Conservation (phyloP, 2,113 vertebrate genomes). For the Ascaphus truei region DNA sequence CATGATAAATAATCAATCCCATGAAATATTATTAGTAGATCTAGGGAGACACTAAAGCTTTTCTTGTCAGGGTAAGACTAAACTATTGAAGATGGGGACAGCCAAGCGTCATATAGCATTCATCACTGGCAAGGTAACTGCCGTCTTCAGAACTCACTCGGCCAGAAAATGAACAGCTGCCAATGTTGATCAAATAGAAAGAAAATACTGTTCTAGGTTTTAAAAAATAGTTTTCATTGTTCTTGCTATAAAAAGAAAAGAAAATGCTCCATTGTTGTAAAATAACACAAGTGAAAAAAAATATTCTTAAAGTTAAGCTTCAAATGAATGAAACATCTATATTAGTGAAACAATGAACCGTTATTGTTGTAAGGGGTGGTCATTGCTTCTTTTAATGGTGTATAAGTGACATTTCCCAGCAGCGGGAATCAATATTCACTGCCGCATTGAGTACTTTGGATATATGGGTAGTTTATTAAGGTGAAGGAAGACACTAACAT, state of each 20-base stretch:
- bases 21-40: slow-evolving; percentile 49
- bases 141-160: slow-evolving; percentile 66
- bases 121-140: slow-evolving; percentile 70
- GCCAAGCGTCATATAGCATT: slow-evolving; percentile 57
- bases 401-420: no score
- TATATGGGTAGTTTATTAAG: no score
- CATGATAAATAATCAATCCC: slow-evolving; percentile 48
- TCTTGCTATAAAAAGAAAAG: slow-evolving; percentile 2
- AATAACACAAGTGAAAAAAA: neutral
- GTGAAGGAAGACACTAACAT: no score
- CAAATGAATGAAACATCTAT: neutral
- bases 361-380: no score
- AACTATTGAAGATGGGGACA: slow-evolving; percentile 51
- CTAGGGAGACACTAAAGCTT: slow-evolving; percentile 44
- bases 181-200: slow-evolving; percentile 56
- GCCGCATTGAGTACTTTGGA: no score
- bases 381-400: no score
- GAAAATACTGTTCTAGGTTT: slow-evolving; percentile 42
- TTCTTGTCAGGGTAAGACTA: slow-evolving; percentile 58
- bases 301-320: neutral
- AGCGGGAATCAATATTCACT: no score
- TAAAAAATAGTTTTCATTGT: slow-evolving; percentile 32
- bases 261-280: neutral
- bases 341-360: neutral
- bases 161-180: slow-evolving; percentile 88